A percentile compares a stretch with the other conserved stretches of the same genome.
Conservation (phyloP, 2,888 invertebrate species). For the Coleophora deauratella region DNA sequence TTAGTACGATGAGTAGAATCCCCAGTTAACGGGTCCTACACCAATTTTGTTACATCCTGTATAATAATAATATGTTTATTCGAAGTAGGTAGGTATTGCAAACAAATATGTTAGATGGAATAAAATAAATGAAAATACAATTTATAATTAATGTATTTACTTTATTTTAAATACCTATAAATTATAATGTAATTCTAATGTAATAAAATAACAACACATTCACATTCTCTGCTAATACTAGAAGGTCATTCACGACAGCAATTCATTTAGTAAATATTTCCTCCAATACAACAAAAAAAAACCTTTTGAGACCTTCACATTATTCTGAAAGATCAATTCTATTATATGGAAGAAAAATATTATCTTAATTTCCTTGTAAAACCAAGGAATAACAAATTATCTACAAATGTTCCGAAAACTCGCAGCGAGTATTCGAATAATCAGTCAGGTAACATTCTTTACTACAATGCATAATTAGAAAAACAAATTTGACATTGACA, state of each 20-base stretch:
- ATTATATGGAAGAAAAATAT: slow-evolving; percentile 29
- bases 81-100: too few species aligned
- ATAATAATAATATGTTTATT: too few species aligned
- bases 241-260: slow-evolving; percentile 62
- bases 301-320: slow-evolving; percentile 42
- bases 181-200: slow-evolving; percentile 28
- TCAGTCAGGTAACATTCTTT: slow-evolving; percentile 67
- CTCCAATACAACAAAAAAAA: slow-evolving; percentile 32
- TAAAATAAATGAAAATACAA: too few species aligned
- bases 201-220: slow-evolving; percentile 48
- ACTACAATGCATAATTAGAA: slow-evolving; percentile 63
- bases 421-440: slow-evolving; percentile 49
- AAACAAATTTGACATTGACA: too few species aligned
- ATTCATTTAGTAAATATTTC: slow-evolving; percentile 23
- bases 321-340: slow-evolving; percentile 26
- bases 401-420: slow-evolving; percentile 54
- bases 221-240: slow-evolving; percentile 56
- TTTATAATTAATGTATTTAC: slow-evolving; percentile 39
- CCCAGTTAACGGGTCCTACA: too few species aligned
- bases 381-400: slow-evolving; percentile 69
- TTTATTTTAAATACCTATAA: slow-evolving; percentile 34
- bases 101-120: too few species aligned
- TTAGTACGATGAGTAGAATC: too few species aligned
- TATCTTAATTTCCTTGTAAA: slow-evolving; percentile 62
- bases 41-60: too few species aligned